phyloP scores from a whole-genome alignment of 2,113 vertebrate genomes.

The Vulpes ferrilata region DNA sequence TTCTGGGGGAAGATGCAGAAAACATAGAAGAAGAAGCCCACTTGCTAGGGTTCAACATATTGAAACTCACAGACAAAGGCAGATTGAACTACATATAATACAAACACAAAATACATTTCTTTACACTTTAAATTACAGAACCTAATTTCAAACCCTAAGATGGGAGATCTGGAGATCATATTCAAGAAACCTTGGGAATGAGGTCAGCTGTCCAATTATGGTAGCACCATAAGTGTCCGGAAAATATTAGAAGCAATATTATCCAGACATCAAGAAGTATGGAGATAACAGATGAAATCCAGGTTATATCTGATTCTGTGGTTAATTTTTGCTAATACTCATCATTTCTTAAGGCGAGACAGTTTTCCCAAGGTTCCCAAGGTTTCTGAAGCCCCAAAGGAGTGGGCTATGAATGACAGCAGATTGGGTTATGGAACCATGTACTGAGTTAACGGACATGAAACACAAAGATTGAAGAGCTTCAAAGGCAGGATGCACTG shows the following conservation, averaged over 20 bases:
- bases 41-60: background rate
- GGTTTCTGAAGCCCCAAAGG: background rate
- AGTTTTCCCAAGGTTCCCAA: background rate
- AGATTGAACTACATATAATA: background rate
- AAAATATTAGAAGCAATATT: background rate
- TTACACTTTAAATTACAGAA: slow-evolving; percentile 26
- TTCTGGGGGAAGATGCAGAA: background rate
- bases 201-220: background rate
- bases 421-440: background rate
- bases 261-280: background rate
- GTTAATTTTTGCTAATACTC: background rate
- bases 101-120: background rate
- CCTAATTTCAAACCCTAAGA: background rate
- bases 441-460: background rate
- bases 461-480: background rate
- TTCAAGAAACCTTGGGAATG: background rate
- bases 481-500: background rate
- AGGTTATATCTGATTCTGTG: background rate
- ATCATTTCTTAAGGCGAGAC: background rate
- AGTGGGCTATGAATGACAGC: background rate
- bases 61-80: background rate
- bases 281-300: background rate
- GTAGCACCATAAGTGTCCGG: background rate
- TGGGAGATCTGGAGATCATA: background rate
- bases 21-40: background rate